Conservation (phyloP, 2,113 vertebrate genomes). For the western clawed frog (Xenopus tropicalis) region DNA sequence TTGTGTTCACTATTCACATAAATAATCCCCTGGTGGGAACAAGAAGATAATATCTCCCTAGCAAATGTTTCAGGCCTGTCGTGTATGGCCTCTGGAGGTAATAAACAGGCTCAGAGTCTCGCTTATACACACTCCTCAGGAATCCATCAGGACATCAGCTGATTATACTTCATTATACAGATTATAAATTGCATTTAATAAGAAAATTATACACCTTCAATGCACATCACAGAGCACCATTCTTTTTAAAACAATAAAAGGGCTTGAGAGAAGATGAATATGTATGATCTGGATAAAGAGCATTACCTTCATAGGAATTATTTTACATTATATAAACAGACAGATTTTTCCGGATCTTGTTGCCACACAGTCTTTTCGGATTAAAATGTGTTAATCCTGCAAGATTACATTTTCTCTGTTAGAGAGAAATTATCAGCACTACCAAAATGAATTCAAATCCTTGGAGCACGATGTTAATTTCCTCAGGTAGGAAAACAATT, state of each 20-base stretch:
- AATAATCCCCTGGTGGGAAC: neutral
- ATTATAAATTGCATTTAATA: conserved; percentile 59
- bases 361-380: conserved; percentile 10
- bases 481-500: neutral
- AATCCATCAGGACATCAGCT: conserved; percentile 52
- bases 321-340: conserved; percentile 34
- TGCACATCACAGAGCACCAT: conserved; percentile 43
- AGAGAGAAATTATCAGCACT: neutral
- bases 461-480: neutral
- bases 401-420: neutral
- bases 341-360: neutral
- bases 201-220: conserved; percentile 50
- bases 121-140: conserved; percentile 14
- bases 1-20: neutral
- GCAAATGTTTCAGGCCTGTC: neutral
- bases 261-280: conserved; percentile 53
- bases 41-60: conserved; percentile 6
- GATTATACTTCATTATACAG: conserved; percentile 46
- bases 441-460: neutral
- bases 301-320: conserved; percentile 50
- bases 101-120: conserved; percentile 48
- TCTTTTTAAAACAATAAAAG: conserved; percentile 54
- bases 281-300: conserved; percentile 50
- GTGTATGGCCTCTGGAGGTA: conserved; percentile 30
- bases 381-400: conserved; percentile 11